Conservation (phyloP, 1,140 invertebrate species). For the Neotoxoptera formosana region DNA sequence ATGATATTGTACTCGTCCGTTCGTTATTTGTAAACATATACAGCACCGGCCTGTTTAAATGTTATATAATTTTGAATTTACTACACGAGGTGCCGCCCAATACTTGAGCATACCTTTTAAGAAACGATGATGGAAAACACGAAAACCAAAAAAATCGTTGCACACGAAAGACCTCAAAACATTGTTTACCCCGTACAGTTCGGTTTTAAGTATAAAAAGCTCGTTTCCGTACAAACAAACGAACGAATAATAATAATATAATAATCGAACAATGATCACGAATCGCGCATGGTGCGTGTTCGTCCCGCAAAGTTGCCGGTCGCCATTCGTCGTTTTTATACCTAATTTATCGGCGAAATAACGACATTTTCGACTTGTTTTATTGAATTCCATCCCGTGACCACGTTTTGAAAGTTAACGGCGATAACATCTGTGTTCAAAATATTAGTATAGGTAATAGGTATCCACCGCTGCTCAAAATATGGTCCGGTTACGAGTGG, state of each 20-base stretch:
- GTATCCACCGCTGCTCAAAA: too few relatives aligned
- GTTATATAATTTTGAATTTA: neutral
- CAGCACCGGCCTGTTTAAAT: neutral
- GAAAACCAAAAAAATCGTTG: neutral
- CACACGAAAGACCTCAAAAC: neutral
- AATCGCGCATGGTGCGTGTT: neutral
- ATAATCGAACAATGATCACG: neutral
- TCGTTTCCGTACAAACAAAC: neutral
- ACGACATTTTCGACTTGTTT: neutral
- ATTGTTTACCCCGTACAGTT: neutral
- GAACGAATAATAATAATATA: neutral
- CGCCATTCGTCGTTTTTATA: neutral
- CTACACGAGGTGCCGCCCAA: neutral
- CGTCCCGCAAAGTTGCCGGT: neutral
- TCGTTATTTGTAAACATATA: neutral
- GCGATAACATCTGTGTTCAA: too few relatives aligned
- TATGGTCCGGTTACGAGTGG: too few relatives aligned
- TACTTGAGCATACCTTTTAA: neutral
- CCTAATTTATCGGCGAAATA: neutral
- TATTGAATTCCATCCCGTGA: neutral
- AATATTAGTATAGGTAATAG: too few relatives aligned
- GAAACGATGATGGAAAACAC: neutral
- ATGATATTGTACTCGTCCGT: neutral
- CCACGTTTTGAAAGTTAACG: neutral
- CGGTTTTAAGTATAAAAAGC: neutral